Evolutionary conservation across 2,888 invertebrate genomes (phyloP), one percentile per base, ranked within the genome.

Genomic region (Mamestra brassicae): DNA sequence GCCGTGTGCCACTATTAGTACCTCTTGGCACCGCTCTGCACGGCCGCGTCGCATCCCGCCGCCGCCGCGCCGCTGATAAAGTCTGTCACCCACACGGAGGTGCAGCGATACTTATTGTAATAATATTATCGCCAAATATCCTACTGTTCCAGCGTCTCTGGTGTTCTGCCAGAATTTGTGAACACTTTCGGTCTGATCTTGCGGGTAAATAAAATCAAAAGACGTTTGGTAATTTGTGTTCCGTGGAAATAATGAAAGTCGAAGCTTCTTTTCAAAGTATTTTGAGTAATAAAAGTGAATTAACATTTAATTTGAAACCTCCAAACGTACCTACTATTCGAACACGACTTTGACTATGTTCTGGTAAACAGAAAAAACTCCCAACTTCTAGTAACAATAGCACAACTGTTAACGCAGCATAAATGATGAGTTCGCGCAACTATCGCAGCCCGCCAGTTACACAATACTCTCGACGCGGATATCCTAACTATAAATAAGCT

Each of bases 401-500:
- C n/a, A 57, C 38, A n/a, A 61, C 38, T 50, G 17, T 26, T 58
- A 34, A 57, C 69, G 54, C 67, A 6, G 47, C 42, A 42, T 45
- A 58, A 55, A 5, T 52, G 58, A 65, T 69, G 34, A 54, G 47
- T 50, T n/a, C 71, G 34, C 15, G 58, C 17, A 17, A 63, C 15
- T 67, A 52, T 34, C 34, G 54, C 42, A 13, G 68, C 47, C 42
- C 50, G 36, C 15, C 50, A 5, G 45, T 4, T 36, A 36, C 63
- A 73, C 66, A 66, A 50, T 50, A 66, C 78, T 61, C 42, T 42
- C 71, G n/a, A 45, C 58, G 78, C 62, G 69, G 66, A 84, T 81
- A 58, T 71, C 73, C 69, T 72, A 34, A 65, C 85, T 72, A 78
- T 74, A 74, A 84, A 84, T 74, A 65, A 71, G 58, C 72, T 77